phyloP scores from a whole-genome alignment of 1,140 invertebrate genomes.

The Psilanteris sp. region DNA sequence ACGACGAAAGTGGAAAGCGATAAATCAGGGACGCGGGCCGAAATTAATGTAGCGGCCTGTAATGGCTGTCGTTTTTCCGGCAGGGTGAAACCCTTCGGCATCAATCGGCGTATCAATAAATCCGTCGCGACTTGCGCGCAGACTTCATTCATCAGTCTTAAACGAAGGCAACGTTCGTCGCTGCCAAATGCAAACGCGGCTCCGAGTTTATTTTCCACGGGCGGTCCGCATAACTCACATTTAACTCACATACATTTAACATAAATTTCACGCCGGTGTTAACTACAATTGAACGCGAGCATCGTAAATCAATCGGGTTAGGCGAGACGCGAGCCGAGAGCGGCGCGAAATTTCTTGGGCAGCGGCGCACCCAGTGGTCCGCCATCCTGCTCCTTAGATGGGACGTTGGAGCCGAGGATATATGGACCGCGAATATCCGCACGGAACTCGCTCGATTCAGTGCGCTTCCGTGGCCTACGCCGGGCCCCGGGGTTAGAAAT shows the following conservation, averaged over 20 bases:
- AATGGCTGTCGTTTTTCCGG: conserved; percentile 23
- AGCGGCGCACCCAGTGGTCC: background rate
- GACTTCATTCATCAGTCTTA: conserved; percentile 37
- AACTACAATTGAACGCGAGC: conserved; percentile 59
- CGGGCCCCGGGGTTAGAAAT: conserved; percentile 56
- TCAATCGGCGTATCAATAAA: conserved; percentile 43
- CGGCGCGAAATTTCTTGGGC: conserved; percentile 43
- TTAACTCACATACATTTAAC: conserved; percentile 53
- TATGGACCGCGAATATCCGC: conserved; percentile 51
- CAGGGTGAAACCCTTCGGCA: conserved; percentile 18
- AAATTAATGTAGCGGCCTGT: conserved; percentile 24
- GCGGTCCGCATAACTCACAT: conserved; percentile 40
- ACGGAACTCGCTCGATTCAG: conserved; percentile 32
- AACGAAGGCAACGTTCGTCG: conserved; percentile 43
- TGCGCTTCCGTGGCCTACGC: conserved; percentile 51
- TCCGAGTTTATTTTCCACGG: conserved; percentile 44
- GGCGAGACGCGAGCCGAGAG: conserved; percentile 3
- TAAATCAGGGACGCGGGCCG: conserved; percentile 8
- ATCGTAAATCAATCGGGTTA: conserved; percentile 50
- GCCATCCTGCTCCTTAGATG: conserved; percentile 33
- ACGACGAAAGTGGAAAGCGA: background rate
- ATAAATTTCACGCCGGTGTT: conserved; percentile 56
- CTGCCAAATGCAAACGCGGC: conserved; percentile 35
- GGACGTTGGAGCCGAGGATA: conserved; percentile 20
- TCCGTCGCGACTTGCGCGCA: conserved; percentile 13